A percentile compares a stretch with the other conserved stretches of the same genome.
Conservation (phyloP, 2,888 invertebrate species). For the Eurytoma adleriae region DNA sequence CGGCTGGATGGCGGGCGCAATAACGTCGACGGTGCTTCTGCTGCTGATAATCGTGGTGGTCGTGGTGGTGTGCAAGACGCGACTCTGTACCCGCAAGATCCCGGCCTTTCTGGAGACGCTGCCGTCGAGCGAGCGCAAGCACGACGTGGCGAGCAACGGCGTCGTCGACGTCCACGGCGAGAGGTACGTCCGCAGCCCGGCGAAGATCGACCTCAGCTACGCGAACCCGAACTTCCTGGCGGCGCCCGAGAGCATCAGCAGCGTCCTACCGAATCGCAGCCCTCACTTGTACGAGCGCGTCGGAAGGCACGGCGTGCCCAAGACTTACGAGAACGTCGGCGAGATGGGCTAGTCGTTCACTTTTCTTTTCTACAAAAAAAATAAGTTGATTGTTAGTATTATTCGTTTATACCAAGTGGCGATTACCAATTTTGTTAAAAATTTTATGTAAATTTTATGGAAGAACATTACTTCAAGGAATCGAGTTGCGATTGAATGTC, state of each 20-base stretch:
- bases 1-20: conserved; percentile 73
- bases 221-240: conserved; percentile 51
- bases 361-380: conserved; percentile 48
- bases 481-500: conserved; percentile 71
- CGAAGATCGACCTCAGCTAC: conserved; percentile 49
- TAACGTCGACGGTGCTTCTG: conserved; percentile 69
- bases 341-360: conserved; percentile 75
- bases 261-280: conserved; percentile 66
- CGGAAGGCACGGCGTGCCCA: conserved; percentile 50
- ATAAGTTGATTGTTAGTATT: not conserved
- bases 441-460: not conserved
- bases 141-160: not conserved
- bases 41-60: conserved; percentile 70
- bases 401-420: not conserved
- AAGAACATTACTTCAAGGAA: conserved; percentile 65
- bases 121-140: conserved; percentile 46
- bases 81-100: conserved; percentile 64
- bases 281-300: conserved; percentile 63
- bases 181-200: not conserved
- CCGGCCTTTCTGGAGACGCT: conserved; percentile 66
- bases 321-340: conserved; percentile 60
- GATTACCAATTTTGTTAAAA: no score
- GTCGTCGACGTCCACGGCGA: not conserved
- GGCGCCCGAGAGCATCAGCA: conserved; percentile 35
- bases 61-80: conserved; percentile 69